A percentile compares a stretch with the other conserved stretches of the same genome.
These are phyloP conservation scores for Amblyraja radiata DNA, from an alignment of 2,797 vertebrate genomes.

Conservation along the genomic window DNA sequence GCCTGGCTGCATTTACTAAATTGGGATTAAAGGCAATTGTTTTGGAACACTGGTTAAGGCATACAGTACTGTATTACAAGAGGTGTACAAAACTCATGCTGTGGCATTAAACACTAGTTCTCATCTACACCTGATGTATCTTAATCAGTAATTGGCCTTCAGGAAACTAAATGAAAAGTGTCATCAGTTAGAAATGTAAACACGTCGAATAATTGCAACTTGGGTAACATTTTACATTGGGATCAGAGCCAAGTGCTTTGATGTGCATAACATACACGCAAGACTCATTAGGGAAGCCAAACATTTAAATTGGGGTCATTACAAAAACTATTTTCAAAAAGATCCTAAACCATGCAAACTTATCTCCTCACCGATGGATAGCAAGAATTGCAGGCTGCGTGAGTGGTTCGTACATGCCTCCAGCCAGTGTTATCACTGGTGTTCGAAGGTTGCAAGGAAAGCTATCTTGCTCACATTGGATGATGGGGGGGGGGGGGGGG, in stretches of 20 bases:
- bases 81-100: background rate
- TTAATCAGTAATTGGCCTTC: background rate
- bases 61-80: background rate
- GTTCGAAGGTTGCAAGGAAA: background rate
- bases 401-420: background rate
- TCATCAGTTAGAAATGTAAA: background rate
- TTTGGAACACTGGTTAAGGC: background rate
- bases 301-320: background rate
- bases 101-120: background rate
- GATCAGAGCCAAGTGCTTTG: background rate
- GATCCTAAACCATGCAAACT: background rate
- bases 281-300: background rate
- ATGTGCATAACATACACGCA: background rate
- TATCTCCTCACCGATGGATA: slow-evolving; percentile 35
- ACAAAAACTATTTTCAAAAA: background rate
- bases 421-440: background rate
- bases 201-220: background rate
- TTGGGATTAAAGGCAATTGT: background rate
- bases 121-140: background rate
- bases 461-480: background rate
- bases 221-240: background rate
- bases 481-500: background rate
- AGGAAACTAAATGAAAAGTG: background rate
- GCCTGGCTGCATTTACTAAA: background rate
- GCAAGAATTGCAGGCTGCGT: slow-evolving; percentile 41